These are phyloP conservation scores for Tanytarsus gracilentus DNA, from an alignment of 2,888 invertebrate species.

Conservation along the genomic window DNA sequence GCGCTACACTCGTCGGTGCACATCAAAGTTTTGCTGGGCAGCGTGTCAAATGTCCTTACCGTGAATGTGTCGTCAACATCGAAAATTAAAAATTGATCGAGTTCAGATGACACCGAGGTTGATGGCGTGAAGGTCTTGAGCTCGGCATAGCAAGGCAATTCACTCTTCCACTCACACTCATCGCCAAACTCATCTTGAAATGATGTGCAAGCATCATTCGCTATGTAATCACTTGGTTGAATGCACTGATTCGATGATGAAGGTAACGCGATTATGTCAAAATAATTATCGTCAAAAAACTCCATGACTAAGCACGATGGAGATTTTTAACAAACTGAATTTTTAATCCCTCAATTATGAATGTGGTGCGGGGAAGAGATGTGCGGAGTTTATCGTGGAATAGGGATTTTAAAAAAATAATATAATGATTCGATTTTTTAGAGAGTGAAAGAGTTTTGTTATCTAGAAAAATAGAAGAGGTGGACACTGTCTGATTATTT, in stretches of 20 bases:
- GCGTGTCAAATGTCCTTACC: conserved; percentile 28
- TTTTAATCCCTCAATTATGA: conserved; percentile 15
- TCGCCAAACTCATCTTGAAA: background rate
- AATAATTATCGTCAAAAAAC: conserved; percentile 23
- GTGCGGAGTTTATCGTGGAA: background rate
- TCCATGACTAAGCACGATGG: background rate
- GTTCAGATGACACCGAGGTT: background rate
- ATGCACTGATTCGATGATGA: background rate
- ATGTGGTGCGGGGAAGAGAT: background rate
- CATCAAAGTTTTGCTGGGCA: conserved; percentile 50
- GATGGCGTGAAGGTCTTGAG: conserved; percentile 13
- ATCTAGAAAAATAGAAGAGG: too few relatives aligned
- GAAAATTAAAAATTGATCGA: conserved; percentile 25
- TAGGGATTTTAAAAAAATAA: too few relatives aligned
- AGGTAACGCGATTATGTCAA: conserved; percentile 28
- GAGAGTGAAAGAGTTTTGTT: too few relatives aligned
- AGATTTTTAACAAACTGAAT: conserved; percentile 4
- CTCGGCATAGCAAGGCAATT: conserved; percentile 3
- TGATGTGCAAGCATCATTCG: background rate
- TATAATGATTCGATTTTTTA: too few relatives aligned
- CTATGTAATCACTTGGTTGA: conserved; percentile 17
- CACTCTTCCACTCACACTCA: background rate
- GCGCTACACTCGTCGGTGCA: conserved; percentile 49
- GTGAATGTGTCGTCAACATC: conserved; percentile 17
- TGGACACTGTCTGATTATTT: too few relatives aligned